phyloP scores from a whole-genome alignment of 2,113 vertebrate genomes.

The Scalopus aquaticus region DNA sequence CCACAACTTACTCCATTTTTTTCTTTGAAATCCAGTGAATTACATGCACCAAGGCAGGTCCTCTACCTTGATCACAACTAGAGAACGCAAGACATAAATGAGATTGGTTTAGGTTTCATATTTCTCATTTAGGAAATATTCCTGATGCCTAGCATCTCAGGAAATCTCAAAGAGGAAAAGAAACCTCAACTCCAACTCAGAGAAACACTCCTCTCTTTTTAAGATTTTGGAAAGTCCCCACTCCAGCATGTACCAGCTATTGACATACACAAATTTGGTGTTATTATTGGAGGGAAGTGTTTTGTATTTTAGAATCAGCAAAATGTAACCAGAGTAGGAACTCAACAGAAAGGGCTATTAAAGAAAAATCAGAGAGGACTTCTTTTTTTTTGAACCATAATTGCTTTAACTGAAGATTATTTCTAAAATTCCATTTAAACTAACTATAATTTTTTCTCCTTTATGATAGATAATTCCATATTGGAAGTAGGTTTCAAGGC shows the following conservation, averaged over 20 bases:
- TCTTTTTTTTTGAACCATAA: not conserved
- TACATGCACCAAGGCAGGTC: not conserved
- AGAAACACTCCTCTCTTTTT: not conserved
- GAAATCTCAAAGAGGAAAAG: not conserved
- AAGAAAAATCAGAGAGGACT: not conserved
- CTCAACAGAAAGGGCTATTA: not conserved
- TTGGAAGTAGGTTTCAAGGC: conserved; percentile 47
- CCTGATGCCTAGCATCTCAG: not conserved
- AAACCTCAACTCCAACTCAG: not conserved
- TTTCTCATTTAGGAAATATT: no score
- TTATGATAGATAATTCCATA: conserved; percentile 37
- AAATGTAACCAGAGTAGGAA: not conserved
- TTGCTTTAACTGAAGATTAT: conserved; percentile 56
- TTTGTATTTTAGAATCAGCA: conserved; percentile 16
- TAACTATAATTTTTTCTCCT: not conserved
- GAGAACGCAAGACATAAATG: not conserved
- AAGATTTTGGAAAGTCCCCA: not conserved
- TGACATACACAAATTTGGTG: not conserved
- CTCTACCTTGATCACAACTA: not conserved
- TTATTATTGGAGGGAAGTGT: not conserved
- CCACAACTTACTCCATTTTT: not conserved
- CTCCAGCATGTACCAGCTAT: not conserved
- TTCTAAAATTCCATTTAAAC: conserved; percentile 60
- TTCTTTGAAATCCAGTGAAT: not conserved
- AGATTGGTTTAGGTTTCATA: not conserved